Conservation (phyloP, 1,140 invertebrate genomes). For the Cheumatopsyche charites region DNA sequence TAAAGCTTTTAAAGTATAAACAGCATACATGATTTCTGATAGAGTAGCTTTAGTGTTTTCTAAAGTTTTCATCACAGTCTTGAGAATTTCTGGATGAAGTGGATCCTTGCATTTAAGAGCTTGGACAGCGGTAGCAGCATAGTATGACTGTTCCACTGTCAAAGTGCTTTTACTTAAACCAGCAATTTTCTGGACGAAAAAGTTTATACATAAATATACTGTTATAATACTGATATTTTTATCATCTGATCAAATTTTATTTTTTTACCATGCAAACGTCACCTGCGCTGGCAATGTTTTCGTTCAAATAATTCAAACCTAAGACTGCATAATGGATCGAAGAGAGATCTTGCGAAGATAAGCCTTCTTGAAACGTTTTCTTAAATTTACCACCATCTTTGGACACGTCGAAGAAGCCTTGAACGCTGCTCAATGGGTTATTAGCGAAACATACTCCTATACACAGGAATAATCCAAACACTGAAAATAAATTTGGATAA, state of each 20-base stretch:
- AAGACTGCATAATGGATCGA: constrained; percentile 55
- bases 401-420: constrained; percentile 53
- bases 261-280: constrained; percentile 53
- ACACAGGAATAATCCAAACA: constrained; percentile 47
- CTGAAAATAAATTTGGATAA: constrained; percentile 25
- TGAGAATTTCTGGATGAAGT: constrained; percentile 54
- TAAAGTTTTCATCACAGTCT: constrained; percentile 50
- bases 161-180: constrained; percentile 51
- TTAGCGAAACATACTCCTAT: constrained; percentile 49
- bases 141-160: constrained; percentile 57
- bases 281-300: constrained; percentile 52
- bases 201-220: background rate
- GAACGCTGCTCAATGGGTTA: constrained; percentile 53
- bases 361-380: constrained; percentile 55
- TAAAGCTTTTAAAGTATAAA: constrained; percentile 56
- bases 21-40: constrained; percentile 55
- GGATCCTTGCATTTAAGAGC: constrained; percentile 54
- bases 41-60: constrained; percentile 55
- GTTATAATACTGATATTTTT: background rate
- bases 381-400: constrained; percentile 57
- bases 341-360: constrained; percentile 55
- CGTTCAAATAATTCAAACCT: constrained; percentile 56
- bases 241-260: constrained; percentile 9
- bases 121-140: constrained; percentile 54
- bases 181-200: constrained; percentile 26